phyloP scores from a whole-genome alignment of 2,888 invertebrate genomes.

The Pollenia labialis region DNA sequence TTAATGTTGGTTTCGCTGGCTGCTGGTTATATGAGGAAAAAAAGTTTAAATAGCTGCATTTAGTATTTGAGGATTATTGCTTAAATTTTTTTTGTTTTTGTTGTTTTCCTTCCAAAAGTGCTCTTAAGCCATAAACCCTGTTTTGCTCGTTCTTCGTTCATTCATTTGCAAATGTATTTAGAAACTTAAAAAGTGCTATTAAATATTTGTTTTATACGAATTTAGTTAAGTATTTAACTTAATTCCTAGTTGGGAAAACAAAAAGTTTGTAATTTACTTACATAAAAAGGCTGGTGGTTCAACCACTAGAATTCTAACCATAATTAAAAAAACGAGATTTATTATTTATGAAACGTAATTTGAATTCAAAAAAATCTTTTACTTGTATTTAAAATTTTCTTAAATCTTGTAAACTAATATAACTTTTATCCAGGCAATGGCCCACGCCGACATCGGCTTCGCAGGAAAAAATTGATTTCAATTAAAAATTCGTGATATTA shows the following conservation, averaged over 20 bases:
- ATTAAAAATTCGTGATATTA: too few species aligned
- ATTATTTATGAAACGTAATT: too few species aligned
- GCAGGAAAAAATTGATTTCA: too few species aligned
- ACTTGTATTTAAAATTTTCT: too few species aligned
- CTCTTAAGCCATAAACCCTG: slow-evolving; percentile 32
- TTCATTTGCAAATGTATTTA: slow-evolving; percentile 14
- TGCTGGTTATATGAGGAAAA: not conserved
- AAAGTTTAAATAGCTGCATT: slow-evolving; percentile 46
- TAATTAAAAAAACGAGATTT: too few species aligned
- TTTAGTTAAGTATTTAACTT: slow-evolving; percentile 31
- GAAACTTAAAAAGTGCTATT: slow-evolving; percentile 25
- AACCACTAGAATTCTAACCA: too few species aligned
- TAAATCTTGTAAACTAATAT: too few species aligned
- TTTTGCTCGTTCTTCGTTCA: not conserved
- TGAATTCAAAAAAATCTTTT: too few species aligned
- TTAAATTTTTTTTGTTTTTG: slow-evolving; percentile 32
- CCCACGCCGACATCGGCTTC: too few species aligned
- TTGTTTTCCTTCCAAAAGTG: not conserved
- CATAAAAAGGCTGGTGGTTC: too few species aligned
- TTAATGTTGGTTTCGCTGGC: slow-evolving; percentile 16
- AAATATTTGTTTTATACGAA: not conserved
- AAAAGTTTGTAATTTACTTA: not conserved
- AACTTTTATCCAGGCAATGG: too few species aligned
- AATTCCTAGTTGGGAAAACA: slow-evolving; percentile 11
- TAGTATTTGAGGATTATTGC: slow-evolving; percentile 57